phyloP scores from a whole-genome alignment of 2,888 invertebrate species.

The Balanococcus diminutus region DNA sequence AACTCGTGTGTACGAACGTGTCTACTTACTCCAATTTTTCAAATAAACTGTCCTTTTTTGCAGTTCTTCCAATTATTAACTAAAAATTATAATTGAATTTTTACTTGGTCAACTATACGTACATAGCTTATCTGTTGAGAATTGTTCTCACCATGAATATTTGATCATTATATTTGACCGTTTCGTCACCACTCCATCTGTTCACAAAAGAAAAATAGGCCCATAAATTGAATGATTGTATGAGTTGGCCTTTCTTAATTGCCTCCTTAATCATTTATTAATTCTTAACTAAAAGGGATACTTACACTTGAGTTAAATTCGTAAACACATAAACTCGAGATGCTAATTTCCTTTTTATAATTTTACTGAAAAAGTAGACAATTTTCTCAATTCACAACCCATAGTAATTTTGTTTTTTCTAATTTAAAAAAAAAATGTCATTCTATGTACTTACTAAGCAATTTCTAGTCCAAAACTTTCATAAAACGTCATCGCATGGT shows the following conservation, averaged over 20 bases:
- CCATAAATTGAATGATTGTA: too few relatives aligned
- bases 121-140: not conserved
- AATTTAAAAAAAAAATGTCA: not conserved
- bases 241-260: too few relatives aligned
- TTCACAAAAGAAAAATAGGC: not conserved
- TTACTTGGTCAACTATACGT: not conserved
- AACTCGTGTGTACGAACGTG: too few relatives aligned
- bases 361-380: not conserved
- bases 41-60: not conserved
- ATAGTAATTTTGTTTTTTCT: too few relatives aligned
- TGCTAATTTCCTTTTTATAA: not conserved
- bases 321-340: not conserved
- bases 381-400: not conserved
- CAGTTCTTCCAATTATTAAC: not conserved
- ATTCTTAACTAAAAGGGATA: not conserved
- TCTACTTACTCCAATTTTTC: conserved; percentile 3
- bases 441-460: not conserved
- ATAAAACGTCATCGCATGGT: conserved; percentile 1
- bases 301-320: not conserved
- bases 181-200: not conserved
- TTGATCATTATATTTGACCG: not conserved
- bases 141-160: not conserved
- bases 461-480: not conserved
- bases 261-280: too few relatives aligned
- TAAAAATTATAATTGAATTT: not conserved